Percentiles rank a stretch among this genome's conserved stretches.
These are phyloP conservation scores for Tolmerus cingulatus DNA, from an alignment of 2,888 invertebrate species.

Conservation along the genomic window DNA sequence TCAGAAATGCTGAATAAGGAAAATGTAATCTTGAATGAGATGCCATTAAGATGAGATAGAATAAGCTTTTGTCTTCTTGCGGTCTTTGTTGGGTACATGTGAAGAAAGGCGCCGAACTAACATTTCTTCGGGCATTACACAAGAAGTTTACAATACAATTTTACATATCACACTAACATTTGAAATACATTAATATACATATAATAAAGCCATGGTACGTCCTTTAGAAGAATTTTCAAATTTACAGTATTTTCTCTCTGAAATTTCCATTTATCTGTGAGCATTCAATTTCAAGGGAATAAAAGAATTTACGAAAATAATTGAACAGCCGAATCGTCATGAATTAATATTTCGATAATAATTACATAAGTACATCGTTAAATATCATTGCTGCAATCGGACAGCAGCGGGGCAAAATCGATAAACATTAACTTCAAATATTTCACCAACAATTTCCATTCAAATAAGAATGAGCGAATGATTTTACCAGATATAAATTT, in stretches of 20 bases:
- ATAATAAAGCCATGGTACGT: no score
- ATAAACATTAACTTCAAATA: background rate
- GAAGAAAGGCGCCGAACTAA: background rate
- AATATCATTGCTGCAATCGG: background rate
- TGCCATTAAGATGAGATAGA: background rate
- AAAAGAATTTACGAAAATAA: background rate
- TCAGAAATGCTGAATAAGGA: background rate
- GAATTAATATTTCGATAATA: background rate
- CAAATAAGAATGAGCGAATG: background rate
- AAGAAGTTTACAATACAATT: no score
- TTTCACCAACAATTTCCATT: background rate
- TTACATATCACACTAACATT: no score
- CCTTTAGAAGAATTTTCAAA: no score
- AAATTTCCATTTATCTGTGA: background rate
- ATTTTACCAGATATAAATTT: background rate
- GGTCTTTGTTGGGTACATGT: background rate
- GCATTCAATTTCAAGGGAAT: background rate
- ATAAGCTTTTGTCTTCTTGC: background rate
- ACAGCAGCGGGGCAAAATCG: background rate
- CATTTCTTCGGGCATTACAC: background rate
- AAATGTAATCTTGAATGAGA: background rate
- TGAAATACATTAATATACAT: no score
- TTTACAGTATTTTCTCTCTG: background rate
- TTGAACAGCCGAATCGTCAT: background rate
- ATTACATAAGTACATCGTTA: background rate